These are phyloP conservation scores for Pitta sordida DNA, from an alignment of 2,113 vertebrate genomes.

Conservation along the genomic window DNA sequence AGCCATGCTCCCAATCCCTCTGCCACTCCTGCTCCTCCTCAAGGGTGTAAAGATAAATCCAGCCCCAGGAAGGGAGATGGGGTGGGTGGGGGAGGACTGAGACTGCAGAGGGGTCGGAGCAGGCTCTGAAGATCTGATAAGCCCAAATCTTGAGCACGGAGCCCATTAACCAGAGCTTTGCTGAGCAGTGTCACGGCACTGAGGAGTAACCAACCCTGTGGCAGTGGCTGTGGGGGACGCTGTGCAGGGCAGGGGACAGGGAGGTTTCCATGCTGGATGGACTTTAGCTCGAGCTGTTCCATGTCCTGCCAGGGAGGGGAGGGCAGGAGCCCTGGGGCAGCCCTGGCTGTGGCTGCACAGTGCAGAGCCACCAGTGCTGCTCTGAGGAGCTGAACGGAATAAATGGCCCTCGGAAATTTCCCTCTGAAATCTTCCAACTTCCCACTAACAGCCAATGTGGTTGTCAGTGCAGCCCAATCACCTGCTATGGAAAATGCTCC, in stretches of 20 bases:
- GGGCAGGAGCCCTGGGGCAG: background rate
- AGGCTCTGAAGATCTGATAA: background rate
- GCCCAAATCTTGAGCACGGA: background rate
- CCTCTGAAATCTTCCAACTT: background rate
- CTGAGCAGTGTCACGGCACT: rapidly evolving
- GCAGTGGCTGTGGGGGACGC: background rate
- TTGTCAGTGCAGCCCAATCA: background rate
- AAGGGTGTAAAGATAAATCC: background rate
- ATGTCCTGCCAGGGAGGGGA: rapidly evolving
- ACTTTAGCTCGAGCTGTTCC: background rate
- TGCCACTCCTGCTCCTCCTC: background rate
- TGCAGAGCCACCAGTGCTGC: background rate
- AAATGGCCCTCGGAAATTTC: slow-evolving; percentile 4
- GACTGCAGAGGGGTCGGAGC: background rate
- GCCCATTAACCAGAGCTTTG: background rate
- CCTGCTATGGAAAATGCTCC: background rate
- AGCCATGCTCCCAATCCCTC: background rate
- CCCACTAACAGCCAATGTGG: background rate
- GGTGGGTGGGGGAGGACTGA: background rate
- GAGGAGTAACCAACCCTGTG: rapidly evolving
- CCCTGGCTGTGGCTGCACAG: background rate
- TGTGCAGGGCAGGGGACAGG: rapidly evolving
- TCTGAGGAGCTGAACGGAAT: background rate
- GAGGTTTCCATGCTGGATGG: background rate
- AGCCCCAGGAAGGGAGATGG: background rate